These are phyloP conservation scores for Popillia japonica DNA, from an alignment of 1,140 invertebrate genomes.

Conservation along the genomic window DNA sequence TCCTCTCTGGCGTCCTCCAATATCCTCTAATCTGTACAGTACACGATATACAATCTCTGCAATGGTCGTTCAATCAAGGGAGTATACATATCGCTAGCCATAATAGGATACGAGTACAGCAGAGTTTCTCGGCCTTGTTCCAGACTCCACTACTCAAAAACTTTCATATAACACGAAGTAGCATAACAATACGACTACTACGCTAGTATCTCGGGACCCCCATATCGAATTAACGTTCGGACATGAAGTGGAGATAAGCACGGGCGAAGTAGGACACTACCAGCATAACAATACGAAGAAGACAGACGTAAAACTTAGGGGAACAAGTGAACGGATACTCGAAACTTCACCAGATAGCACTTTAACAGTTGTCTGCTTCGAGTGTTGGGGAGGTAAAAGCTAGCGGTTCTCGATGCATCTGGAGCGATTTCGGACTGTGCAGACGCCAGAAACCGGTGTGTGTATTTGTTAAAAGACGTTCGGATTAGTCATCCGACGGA, in stretches of 20 bases:
- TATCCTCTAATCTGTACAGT: no score
- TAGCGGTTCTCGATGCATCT: not conserved
- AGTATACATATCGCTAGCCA: not conserved
- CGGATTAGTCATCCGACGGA: conserved; percentile 4
- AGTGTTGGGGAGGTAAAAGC: not conserved
- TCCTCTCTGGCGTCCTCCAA: no score
- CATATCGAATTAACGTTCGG: not conserved
- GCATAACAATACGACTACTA: not conserved
- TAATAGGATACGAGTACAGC: not conserved
- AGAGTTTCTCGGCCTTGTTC: not conserved
- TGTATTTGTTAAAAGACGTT: conserved; percentile 5
- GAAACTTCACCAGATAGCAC: not conserved
- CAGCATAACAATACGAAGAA: not conserved
- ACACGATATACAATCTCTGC: not conserved
- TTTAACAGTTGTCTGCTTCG: not conserved
- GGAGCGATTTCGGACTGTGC: not conserved
- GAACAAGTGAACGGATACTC: not conserved
- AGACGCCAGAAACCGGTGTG: not conserved
- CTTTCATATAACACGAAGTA: not conserved
- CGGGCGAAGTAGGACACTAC: not conserved
- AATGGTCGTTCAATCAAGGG: not conserved
- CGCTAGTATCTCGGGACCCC: not conserved
- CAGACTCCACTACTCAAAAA: not conserved
- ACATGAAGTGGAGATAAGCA: conserved; percentile 4
- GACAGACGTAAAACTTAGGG: conserved; percentile 1